phyloP scores from a whole-genome alignment of 2,797 vertebrate genomes.

The Denticeps clupeoides region DNA sequence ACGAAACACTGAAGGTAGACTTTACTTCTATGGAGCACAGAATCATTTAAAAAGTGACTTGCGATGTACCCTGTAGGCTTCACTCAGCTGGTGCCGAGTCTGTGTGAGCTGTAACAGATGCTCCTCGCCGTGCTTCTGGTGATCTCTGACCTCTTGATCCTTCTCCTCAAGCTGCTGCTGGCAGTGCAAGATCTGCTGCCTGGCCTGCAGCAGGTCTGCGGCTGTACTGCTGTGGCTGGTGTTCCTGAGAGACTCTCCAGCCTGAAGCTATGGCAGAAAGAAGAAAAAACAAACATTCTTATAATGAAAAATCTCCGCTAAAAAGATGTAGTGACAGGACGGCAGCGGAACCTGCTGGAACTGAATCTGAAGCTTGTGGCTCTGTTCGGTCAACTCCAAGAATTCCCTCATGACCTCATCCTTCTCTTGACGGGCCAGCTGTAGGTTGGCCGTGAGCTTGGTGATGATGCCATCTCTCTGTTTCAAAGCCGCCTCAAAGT shows the following conservation, averaged over 20 bases:
- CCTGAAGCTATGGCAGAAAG: constrained; percentile 70
- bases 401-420: constrained; percentile 95
- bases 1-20: no score
- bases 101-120: constrained; percentile 52
- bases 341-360: constrained; percentile 98
- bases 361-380: constrained; percentile 92
- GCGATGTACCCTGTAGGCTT: constrained; percentile 63
- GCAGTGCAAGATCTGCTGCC: constrained; percentile 74
- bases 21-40: background rate
- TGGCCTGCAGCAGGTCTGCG: constrained; percentile 80
- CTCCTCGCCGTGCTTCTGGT: constrained; percentile 60
- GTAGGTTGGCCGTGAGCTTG: constrained; percentile 86
- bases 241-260: constrained; percentile 82
- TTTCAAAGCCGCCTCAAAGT: constrained; percentile 92
- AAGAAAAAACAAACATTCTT: background rate
- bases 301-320: no score
- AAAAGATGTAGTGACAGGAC: no score
- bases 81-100: constrained; percentile 62
- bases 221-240: constrained; percentile 84
- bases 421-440: constrained; percentile 88
- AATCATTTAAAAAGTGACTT: no score
- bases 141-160: constrained; percentile 53
- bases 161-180: constrained; percentile 80
- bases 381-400: constrained; percentile 85
- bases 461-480: constrained; percentile 95